phyloP scores from a whole-genome alignment of 2,888 invertebrate species.

The Drosophila rellima region DNA sequence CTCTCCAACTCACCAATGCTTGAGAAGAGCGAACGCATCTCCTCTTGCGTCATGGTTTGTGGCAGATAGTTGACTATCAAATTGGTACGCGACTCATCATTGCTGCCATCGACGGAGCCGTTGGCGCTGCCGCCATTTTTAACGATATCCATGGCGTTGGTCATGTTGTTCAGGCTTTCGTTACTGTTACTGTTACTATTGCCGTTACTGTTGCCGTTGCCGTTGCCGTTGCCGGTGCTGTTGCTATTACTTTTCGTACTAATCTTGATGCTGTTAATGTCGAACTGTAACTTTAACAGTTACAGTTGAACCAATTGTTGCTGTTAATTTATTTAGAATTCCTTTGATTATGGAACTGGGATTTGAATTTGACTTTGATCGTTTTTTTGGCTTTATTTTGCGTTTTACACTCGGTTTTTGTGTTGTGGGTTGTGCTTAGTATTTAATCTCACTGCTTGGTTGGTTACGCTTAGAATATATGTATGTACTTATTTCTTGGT shows the following conservation, averaged over 20 bases:
- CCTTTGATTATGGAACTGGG: background rate
- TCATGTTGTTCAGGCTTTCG: slow-evolving; percentile 78
- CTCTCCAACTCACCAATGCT: slow-evolving; percentile 98
- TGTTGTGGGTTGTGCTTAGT: slow-evolving; percentile 61
- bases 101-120: slow-evolving; percentile 88
- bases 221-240: slow-evolving; percentile 1
- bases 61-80: slow-evolving; percentile 98
- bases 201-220: slow-evolving; percentile 21
- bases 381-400: slow-evolving; percentile 17
- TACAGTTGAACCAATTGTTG: slow-evolving; percentile 21
- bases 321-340: background rate
- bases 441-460: slow-evolving; percentile 83
- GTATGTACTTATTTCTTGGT: slow-evolving; percentile 59
- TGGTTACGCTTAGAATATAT: slow-evolving; percentile 62
- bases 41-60: slow-evolving; percentile 97
- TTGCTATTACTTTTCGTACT: slow-evolving; percentile 16
- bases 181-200: slow-evolving; percentile 39
- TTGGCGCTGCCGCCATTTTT: slow-evolving; percentile 90
- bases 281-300: slow-evolving; percentile 27
- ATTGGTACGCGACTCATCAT: slow-evolving; percentile 98
- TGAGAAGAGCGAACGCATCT: slow-evolving; percentile 96
- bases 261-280: slow-evolving; percentile 27
- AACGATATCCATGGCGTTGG: slow-evolving; percentile 88
- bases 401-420: slow-evolving; percentile 11
- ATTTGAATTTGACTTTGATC: slow-evolving; percentile 19